Percentiles rank a stretch among this genome's conserved stretches.
Conservation (phyloP, 2,113 vertebrate genomes). For the Channa maculata region DNA sequence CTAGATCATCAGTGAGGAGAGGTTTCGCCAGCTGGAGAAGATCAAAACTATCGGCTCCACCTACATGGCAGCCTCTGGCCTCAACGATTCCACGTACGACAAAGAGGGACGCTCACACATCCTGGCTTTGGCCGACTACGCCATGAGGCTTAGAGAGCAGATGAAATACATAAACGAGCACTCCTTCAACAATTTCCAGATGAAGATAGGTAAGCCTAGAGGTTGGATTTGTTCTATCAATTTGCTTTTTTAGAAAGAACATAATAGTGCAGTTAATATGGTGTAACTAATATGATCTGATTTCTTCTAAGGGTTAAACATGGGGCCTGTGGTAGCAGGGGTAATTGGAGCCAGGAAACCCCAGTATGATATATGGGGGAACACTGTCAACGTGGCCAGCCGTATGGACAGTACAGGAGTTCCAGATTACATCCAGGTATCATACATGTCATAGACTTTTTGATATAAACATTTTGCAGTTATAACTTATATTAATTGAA, state of each 20-base stretch:
- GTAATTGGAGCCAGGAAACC: constrained; percentile 96
- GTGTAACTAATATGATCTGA: constrained; percentile 11
- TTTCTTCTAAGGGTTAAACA: constrained; percentile 88
- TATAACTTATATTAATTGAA: not conserved
- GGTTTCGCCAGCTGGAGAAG: constrained; percentile 94
- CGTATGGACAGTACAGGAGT: constrained; percentile 98
- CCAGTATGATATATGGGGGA: constrained; percentile 97
- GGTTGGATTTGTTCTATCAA: not conserved
- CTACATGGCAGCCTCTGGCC: constrained; percentile 96
- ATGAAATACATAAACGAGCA: constrained; percentile 97
- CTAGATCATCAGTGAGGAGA: constrained; percentile 93
- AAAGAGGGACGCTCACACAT: constrained; percentile 91
- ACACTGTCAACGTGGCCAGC: constrained; percentile 96
- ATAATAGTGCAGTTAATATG: not conserved
- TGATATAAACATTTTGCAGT: not conserved
- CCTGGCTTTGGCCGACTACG: constrained; percentile 91
- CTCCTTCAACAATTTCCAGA: constrained; percentile 97
- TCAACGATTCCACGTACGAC: constrained; percentile 94
- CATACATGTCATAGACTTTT: too few relatives aligned
- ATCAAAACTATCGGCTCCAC: constrained; percentile 98
- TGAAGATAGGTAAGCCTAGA: constrained; percentile 91
- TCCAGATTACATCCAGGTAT: constrained; percentile 94
- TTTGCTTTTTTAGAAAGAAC: not conserved
- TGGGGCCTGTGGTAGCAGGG: constrained; percentile 95
- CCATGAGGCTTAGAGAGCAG: constrained; percentile 93